Percentiles rank a stretch among this genome's conserved stretches.
phyloP scores from a whole-genome alignment of 2,113 vertebrate species.

The Globicephala melas region DNA sequence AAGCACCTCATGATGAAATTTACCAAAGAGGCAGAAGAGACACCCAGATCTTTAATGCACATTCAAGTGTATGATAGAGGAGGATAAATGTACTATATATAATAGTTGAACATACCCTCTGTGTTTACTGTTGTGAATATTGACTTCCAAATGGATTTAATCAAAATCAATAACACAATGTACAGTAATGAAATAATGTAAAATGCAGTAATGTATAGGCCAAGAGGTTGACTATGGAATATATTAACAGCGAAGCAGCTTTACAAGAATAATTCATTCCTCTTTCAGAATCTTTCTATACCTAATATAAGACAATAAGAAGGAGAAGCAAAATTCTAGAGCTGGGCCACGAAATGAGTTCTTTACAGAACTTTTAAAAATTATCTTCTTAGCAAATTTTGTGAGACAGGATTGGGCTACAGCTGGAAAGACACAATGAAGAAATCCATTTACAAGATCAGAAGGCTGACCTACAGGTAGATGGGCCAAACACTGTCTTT shows the following conservation, averaged over 20 bases:
- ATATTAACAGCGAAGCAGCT: constrained; percentile 55
- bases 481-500: constrained; percentile 2
- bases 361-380: background rate
- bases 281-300: background rate
- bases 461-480: background rate
- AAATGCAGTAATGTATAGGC: constrained; percentile 70
- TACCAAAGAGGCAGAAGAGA: constrained; percentile 67
- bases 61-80: background rate
- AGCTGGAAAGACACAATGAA: background rate
- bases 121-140: constrained; percentile 66
- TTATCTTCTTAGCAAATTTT: constrained; percentile 22
- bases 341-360: background rate
- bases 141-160: constrained; percentile 81
- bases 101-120: constrained; percentile 34
- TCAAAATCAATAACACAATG: constrained; percentile 79
- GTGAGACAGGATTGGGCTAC: background rate
- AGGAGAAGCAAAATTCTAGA: background rate
- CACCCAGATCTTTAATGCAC: constrained; percentile 63
- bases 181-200: constrained; percentile 73
- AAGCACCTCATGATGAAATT: constrained; percentile 64
- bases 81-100: constrained; percentile 51
- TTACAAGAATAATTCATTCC: background rate
- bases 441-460: constrained; percentile 20
- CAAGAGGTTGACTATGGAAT: constrained; percentile 71
- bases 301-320: constrained; percentile 2